phyloP scores from a whole-genome alignment of 2,797 vertebrate species.

The Gouania willdenowi region DNA sequence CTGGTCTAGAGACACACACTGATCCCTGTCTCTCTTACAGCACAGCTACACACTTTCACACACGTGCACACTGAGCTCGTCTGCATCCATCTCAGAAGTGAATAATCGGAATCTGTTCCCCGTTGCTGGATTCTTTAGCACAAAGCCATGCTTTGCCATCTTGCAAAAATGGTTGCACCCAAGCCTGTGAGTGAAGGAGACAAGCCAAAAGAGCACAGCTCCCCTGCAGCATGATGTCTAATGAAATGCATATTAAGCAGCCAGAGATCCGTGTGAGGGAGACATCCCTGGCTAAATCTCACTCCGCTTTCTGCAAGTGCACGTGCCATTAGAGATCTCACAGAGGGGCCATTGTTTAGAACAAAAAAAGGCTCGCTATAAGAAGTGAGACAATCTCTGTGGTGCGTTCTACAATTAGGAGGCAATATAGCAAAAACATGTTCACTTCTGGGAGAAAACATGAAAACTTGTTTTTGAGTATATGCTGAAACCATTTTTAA shows the following conservation, averaged over 20 bases:
- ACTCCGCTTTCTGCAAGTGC: slow-evolving; percentile 21
- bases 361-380: slow-evolving; percentile 44
- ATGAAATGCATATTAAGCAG: slow-evolving; percentile 61
- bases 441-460: no score
- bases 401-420: slow-evolving; percentile 45
- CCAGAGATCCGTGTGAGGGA: slow-evolving; percentile 13
- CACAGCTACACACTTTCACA: slow-evolving; percentile 17
- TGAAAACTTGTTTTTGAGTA: no score
- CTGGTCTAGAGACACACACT: slow-evolving; percentile 57
- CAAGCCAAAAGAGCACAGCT: slow-evolving; percentile 31
- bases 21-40: slow-evolving; percentile 59
- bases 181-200: slow-evolving; percentile 29
- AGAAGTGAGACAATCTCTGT: slow-evolving; percentile 29
- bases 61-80: slow-evolving; percentile 31
- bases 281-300: slow-evolving; percentile 32
- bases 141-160: slow-evolving; percentile 50
- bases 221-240: slow-evolving; percentile 18
- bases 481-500: no score
- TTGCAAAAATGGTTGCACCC: slow-evolving; percentile 37
- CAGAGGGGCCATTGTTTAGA: slow-evolving; percentile 44
- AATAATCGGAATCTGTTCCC: slow-evolving; percentile 47
- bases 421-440: no score
- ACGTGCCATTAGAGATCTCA: slow-evolving; percentile 37
- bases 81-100: slow-evolving; percentile 57
- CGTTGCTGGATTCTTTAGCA: slow-evolving; percentile 32